Evolutionary conservation across 2,113 vertebrate genomes (phyloP).

Genomic region (Aspidoscelis tigris): DNA sequence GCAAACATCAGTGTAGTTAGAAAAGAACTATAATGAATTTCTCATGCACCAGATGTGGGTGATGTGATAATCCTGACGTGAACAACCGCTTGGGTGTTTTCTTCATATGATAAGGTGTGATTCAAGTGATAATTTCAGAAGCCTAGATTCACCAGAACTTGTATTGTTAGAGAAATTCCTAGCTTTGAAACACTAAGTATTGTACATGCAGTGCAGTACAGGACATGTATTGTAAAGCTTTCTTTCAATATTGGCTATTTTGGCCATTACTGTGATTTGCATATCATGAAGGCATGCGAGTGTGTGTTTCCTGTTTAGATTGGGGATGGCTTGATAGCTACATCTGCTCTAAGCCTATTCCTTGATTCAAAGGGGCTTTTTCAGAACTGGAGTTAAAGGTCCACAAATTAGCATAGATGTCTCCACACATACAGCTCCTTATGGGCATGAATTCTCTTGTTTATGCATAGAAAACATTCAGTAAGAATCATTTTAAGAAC

Average conservation of each 20-base stretch:
- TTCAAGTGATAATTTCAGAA: neutral
- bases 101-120: neutral
- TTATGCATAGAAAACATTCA: neutral
- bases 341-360: neutral
- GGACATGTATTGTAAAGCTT: neutral
- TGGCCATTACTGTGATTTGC: neutral
- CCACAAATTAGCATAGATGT: conserved; percentile 12
- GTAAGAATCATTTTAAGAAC: conserved; percentile 25
- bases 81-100: too few relatives aligned
- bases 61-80: neutral
- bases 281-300: neutral
- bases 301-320: neutral
- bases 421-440: too few relatives aligned
- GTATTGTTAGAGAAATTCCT: neutral
- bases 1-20: conserved; percentile 18
- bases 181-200: conserved; percentile 29
- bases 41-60: neutral
- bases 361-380: conserved; percentile 26
- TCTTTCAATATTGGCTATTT: neutral
- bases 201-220: neutral
- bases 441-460: too few relatives aligned
- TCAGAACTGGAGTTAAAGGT: conserved; percentile 10
- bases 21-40: neutral
- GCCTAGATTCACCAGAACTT: neutral
- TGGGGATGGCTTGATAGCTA: neutral